Conservation (phyloP, 2,888 invertebrate species). For the Oscheius sp. region DNA sequence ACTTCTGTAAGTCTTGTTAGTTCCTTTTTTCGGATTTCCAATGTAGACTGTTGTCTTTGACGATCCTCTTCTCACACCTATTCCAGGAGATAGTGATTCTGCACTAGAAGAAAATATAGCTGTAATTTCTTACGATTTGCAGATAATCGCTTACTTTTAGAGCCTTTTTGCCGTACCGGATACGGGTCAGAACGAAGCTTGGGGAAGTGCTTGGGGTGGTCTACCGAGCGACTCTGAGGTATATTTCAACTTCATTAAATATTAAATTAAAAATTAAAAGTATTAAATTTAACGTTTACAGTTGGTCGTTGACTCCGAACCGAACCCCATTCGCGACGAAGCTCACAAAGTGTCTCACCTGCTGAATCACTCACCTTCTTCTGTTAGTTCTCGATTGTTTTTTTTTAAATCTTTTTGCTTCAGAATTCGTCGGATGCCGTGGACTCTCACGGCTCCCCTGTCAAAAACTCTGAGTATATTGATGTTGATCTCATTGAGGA, state of each 20-base stretch:
- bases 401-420: not conserved
- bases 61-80: slow-evolving; percentile 23
- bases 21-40: not conserved
- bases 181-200: slow-evolving; percentile 23
- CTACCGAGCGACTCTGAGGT: slow-evolving; percentile 20
- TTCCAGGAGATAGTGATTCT: not conserved
- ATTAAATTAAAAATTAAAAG: not conserved
- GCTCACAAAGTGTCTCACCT: slow-evolving; percentile 50
- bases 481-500: slow-evolving; percentile 24
- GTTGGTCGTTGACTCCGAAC: slow-evolving; percentile 63
- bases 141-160: not conserved
- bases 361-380: slow-evolving; percentile 62
- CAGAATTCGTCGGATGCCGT: slow-evolving; percentile 32
- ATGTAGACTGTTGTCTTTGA: slow-evolving; percentile 29
- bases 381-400: slow-evolving; percentile 37
- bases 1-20: slow-evolving; percentile 5
- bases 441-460: slow-evolving; percentile 26
- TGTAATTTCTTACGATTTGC: not conserved
- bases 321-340: slow-evolving; percentile 66
- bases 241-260: too few species aligned
- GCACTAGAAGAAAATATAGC: not conserved
- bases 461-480: slow-evolving; percentile 7
- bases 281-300: slow-evolving; percentile 26
- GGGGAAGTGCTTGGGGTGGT: slow-evolving; percentile 31
- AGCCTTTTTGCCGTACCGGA: slow-evolving; percentile 20